A percentile compares a stretch with the other conserved stretches of the same genome.
Evolutionary conservation across 1,140 invertebrate genomes (phyloP).

Genomic region (Pentalonia nigronervosa): DNA sequence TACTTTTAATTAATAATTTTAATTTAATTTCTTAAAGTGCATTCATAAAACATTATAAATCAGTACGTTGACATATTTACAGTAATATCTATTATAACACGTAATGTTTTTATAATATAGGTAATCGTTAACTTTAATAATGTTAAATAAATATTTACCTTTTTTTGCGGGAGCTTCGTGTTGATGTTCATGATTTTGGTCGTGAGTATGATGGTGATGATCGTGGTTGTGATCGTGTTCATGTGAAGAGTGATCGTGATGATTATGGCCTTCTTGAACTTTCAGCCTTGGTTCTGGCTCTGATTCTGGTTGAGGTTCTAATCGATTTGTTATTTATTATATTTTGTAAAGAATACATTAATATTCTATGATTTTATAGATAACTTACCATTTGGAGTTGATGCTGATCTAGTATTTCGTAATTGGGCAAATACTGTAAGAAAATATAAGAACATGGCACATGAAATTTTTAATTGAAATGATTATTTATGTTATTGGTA

Average conservation of each 20-base stretch:
- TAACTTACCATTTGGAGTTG: conserved; percentile 65
- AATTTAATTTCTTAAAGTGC: not conserved
- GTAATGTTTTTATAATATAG: not conserved
- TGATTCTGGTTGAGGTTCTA: conserved; percentile 65
- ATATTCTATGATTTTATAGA: not conserved
- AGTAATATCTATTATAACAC: not conserved
- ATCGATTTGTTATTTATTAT: conserved; percentile 58
- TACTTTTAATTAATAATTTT: not conserved
- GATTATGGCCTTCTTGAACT: conserved; percentile 62
- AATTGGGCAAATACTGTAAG: conserved; percentile 36
- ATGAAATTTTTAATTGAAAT: not conserved
- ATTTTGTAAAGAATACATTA: not conserved
- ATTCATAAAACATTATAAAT: conserved; percentile 10
- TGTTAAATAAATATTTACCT: conserved; percentile 33
- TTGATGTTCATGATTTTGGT: conserved; percentile 46
- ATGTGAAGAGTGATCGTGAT: conserved; percentile 57
- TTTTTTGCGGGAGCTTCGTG: conserved; percentile 24
- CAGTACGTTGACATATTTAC: not conserved
- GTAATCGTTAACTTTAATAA: not conserved
- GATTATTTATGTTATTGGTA: not conserved
- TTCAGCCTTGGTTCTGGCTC: conserved; percentile 62
- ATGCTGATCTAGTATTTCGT: conserved; percentile 61
- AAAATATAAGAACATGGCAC: not conserved
- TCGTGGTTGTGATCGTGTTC: conserved; percentile 60
- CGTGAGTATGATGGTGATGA: conserved; percentile 38